Percentiles rank a stretch among this genome's conserved stretches.
Evolutionary conservation across 2,797 vertebrate genomes (phyloP).

Genomic region (Taeniopygia guttata): DNA sequence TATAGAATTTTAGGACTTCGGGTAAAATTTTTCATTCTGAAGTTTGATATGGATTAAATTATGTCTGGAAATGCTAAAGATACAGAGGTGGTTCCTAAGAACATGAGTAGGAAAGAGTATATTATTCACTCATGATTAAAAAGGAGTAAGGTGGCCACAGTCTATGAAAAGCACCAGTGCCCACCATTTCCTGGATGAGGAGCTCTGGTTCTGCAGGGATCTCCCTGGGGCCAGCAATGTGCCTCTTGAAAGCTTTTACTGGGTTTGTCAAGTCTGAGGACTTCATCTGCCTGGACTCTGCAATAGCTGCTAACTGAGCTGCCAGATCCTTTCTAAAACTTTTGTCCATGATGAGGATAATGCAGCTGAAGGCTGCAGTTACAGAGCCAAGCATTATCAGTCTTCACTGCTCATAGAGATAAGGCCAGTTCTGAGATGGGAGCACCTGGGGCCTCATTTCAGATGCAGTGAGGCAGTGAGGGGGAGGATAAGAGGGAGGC

Average conservation of each 20-base stretch:
- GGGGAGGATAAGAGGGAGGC: neutral
- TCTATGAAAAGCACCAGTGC: neutral
- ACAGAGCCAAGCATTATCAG: neutral
- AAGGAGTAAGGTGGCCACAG: neutral
- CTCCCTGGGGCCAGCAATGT: neutral
- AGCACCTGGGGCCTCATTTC: neutral
- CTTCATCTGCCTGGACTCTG: neutral
- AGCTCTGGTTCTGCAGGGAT: neutral
- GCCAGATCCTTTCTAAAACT: slow-evolving; percentile 16
- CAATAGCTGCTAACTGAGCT: slow-evolving; percentile 15
- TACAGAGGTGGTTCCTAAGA: neutral
- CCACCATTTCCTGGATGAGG: neutral
- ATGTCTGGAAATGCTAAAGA: neutral
- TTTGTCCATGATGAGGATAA: neutral
- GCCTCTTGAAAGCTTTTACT: neutral
- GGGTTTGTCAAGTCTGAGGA: neutral
- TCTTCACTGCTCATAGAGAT: neutral
- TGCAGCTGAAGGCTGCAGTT: slow-evolving; percentile 21
- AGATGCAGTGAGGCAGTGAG: neutral
- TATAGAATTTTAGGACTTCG: neutral
- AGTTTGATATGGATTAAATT: neutral
- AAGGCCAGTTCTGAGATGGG: neutral
- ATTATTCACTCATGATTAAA: neutral
- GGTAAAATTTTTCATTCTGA: neutral
- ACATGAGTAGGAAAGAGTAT: neutral